phyloP scores from a whole-genome alignment of 2,797 vertebrate species.

The Lagocephalus sceleratus region DNA sequence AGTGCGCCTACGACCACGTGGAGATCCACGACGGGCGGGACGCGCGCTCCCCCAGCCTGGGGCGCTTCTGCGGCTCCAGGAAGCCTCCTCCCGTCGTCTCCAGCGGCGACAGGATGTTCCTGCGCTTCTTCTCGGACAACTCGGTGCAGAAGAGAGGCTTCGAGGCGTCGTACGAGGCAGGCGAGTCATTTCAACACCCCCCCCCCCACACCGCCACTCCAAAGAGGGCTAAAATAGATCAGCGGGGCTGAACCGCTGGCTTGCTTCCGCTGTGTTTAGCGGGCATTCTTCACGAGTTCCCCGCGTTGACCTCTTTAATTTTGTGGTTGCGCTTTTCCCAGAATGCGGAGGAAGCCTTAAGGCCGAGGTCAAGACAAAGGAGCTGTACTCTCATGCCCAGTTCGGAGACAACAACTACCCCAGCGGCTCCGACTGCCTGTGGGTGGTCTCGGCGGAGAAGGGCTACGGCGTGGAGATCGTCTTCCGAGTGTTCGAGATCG shows the following conservation, averaged over 20 bases:
- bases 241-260: not conserved
- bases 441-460: conserved; percentile 92
- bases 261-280: conserved; percentile 24
- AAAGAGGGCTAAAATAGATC: no score
- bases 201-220: no score
- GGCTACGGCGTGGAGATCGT: conserved; percentile 94
- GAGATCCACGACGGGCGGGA: conserved; percentile 87
- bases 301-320: conserved; percentile 62
- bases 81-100: conserved; percentile 85
- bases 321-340: conserved; percentile 69
- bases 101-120: conserved; percentile 82
- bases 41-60: conserved; percentile 75
- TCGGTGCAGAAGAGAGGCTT: conserved; percentile 95
- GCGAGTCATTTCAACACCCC: conserved; percentile 54
- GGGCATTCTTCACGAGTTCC: conserved; percentile 23
- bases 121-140: conserved; percentile 92
- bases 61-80: conserved; percentile 88
- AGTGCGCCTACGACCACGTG: conserved; percentile 92
- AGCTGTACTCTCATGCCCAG: conserved; percentile 94
- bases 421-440: conserved; percentile 85
- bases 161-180: conserved; percentile 85
- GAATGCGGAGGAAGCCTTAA: conserved; percentile 90
- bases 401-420: conserved; percentile 97
- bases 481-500: conserved; percentile 95
- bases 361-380: conserved; percentile 93